Evolutionary conservation across 1,140 invertebrate species (phyloP), one percentile per base, ranked within the genome.

Genomic region (Drosophila saltans): DNA sequence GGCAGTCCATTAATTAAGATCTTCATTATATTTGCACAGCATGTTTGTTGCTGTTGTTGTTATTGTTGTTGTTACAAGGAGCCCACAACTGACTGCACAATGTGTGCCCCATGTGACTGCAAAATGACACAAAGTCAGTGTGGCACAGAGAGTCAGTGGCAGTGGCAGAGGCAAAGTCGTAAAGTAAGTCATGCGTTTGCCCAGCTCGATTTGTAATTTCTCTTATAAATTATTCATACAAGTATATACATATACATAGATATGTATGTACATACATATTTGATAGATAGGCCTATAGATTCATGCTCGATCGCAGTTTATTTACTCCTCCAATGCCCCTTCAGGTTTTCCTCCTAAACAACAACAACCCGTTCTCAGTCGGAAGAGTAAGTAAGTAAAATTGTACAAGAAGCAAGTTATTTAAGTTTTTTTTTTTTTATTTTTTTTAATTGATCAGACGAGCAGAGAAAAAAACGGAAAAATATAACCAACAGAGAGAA

Each of bases 1-100:
- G 45, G 45, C 45, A 52, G 40, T 66, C 30, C 16, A 60, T 28
- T 36, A 71, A 71, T 66, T 59, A 52, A 62, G 41, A 43, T 67
- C 59, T 30, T 33, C 26, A 39, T 39, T 67, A 62, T 62, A 10
- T 71, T 30, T 52, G 56, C 21, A 21, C 26, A 39, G 48, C 41
- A 56, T 48, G 55, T 39, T 64, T 71, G 55, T 39, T 64, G 16
- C 62, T 10, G 7, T 52, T 26, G 45, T 43, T 43, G 21, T 21
- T 52, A 9, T 40, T 52, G 16, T 48, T 36, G 16, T 48, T 16
- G 45, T 7, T 8, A 6, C 45, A 52, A 52, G 45, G 45, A 52
- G 45, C 45, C 7, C 16, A 16, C 16, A 16, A 16, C 10, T 40
- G 8, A 24, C 45, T 26, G 45, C 21, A 26, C 45, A 52, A 52